Evolutionary conservation across 2,888 invertebrate genomes (phyloP), one percentile per base, ranked within the genome.

Genomic region (Aethes cnicana): DNA sequence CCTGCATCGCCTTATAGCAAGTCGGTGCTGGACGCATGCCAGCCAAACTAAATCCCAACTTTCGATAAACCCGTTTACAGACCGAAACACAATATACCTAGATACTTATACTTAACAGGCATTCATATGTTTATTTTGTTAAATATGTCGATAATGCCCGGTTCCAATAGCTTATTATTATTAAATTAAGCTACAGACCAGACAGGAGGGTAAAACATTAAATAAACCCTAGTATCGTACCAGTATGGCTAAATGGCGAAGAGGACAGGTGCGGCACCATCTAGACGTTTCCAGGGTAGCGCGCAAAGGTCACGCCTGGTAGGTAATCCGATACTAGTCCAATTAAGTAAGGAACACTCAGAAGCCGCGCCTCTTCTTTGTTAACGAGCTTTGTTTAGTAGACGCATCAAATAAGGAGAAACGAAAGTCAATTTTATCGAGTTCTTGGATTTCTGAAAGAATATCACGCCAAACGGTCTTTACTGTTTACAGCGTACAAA

Each of bases 1-100:
- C 77, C 75, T 78, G 79, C 73, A 74, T 76, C 70, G 76, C 77
- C 75, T 74, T 75, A 74, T 72, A 69, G 67, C 70, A 68, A n/a
- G 64, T 65, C 67, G 58, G 59, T 61, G 58, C 66, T 73, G 66
- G 72, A 64, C 59, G 56, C 54, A 61, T 57, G 66, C 69, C 68
- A 72, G 61, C 55, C 54, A 53, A 59, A 53, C 58, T 35, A 49
- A 41, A 33, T 33, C 18, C 21, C 21, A 26, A 30, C 6, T 36
- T 8, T 16, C 11, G 4, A 39, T 25, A 28, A 23, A 9, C 12
- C 6, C 6, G 33, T n/a, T 32, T 28, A 7, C 20, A 17, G n/a
- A n/a, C n/a, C n/a, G n/a, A n/a, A n/a, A n/a, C n/a, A n/a, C n/a
- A n/a, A n/a, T n/a, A n/a, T n/a, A n/a, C n/a, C n/a, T n/a, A n/a